Percentiles rank a stretch among this genome's conserved stretches.
Evolutionary conservation across 1,140 invertebrate genomes (phyloP).

Genomic region (Latrodectus geometricus): DNA sequence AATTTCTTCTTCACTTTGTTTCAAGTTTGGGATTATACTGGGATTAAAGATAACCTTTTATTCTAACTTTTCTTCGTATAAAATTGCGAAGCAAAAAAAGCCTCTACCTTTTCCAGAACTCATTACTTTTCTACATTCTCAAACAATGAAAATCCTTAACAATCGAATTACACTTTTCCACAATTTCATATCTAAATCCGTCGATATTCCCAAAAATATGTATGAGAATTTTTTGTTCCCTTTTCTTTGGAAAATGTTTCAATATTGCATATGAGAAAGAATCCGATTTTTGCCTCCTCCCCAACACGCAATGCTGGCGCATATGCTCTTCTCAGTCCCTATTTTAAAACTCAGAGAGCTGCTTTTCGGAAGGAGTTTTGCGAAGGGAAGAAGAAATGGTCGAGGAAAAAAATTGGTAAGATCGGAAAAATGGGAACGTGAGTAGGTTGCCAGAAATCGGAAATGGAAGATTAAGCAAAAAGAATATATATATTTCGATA

Average conservation of each 20-base stretch:
- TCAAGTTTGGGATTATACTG: too few relatives aligned
- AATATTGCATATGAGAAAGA: constrained; percentile 11
- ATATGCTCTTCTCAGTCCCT: background rate
- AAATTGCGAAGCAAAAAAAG: too few relatives aligned
- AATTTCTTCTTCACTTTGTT: too few relatives aligned
- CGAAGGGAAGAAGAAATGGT: background rate
- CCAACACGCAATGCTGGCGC: background rate
- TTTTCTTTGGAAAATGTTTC: background rate
- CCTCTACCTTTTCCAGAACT: too few relatives aligned
- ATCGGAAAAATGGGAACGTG: constrained; percentile 21
- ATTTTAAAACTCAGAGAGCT: background rate
- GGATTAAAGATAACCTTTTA: too few relatives aligned
- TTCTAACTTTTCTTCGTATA: too few relatives aligned
- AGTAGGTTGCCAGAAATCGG: constrained; percentile 16
- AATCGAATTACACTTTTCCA: background rate
- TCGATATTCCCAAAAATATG: background rate
- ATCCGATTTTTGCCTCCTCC: constrained; percentile 1
- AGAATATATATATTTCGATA: background rate
- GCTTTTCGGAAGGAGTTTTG: background rate
- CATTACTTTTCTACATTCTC: too few relatives aligned
- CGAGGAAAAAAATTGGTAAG: background rate
- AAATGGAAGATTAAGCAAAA: constrained; percentile 22
- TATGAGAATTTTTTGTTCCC: background rate
- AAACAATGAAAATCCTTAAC: background rate
- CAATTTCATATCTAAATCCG: background rate